phyloP scores from a whole-genome alignment of 2,888 invertebrate species.

The Tenthredo livida region DNA sequence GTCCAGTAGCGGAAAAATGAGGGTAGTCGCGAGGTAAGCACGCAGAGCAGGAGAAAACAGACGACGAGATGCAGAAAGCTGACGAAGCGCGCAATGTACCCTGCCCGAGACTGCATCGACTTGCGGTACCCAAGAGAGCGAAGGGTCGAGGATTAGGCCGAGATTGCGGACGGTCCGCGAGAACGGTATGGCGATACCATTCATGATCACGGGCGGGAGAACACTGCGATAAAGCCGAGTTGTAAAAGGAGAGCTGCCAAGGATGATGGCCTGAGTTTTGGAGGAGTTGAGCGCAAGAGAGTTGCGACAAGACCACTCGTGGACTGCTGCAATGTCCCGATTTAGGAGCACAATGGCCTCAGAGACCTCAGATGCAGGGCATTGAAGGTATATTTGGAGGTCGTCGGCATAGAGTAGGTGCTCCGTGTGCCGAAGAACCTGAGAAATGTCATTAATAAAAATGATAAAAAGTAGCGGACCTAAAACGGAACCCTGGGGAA shows the following conservation, averaged over 20 bases:
- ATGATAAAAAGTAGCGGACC: constrained; percentile 41
- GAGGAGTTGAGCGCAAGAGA: neutral
- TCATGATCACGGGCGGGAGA: neutral
- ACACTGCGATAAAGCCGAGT: neutral
- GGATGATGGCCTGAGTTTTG: constrained; percentile 32
- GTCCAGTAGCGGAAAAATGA: neutral
- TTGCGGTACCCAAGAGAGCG: neutral
- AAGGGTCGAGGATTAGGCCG: neutral
- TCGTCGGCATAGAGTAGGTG: constrained; percentile 48
- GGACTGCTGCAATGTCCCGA: neutral
- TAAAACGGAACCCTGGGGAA: constrained; percentile 50
- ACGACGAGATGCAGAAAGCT: neutral
- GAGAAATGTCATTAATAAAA: constrained; percentile 48
- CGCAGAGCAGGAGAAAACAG: neutral
- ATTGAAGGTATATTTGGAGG: constrained; percentile 29
- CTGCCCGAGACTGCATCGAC: neutral
- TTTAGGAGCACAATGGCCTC: neutral
- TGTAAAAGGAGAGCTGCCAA: constrained; percentile 27
- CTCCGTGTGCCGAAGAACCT: neutral
- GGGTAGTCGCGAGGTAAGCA: neutral
- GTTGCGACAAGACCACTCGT: constrained; percentile 2
- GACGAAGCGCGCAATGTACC: neutral
- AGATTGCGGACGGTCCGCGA: neutral
- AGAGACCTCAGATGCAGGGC: neutral
- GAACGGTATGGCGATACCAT: neutral